Conservation (phyloP, 2,888 invertebrate genomes). For the Imbricaverruca yamaguchii region DNA sequence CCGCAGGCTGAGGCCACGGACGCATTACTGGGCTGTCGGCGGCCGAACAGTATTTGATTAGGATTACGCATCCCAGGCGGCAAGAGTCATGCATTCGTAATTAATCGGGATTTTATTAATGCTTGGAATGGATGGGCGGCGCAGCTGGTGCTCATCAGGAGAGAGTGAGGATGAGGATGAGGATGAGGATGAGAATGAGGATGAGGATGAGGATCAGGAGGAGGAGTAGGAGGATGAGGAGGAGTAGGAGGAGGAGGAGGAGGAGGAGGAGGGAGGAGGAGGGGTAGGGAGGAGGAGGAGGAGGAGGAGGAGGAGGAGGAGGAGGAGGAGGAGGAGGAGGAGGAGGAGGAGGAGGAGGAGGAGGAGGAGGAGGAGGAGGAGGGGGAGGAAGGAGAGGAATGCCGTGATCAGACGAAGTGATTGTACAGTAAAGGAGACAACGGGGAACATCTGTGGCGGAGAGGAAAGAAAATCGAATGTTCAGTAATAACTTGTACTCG, state of each 20-base stretch:
- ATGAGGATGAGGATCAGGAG: too few relatives aligned
- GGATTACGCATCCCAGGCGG: not conserved
- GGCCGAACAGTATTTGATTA: conserved; percentile 8
- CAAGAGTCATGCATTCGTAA: conserved; percentile 2
- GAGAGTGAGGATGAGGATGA: not conserved
- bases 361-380: not conserved
- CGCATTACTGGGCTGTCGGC: not conserved
- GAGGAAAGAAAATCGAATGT: too few relatives aligned
- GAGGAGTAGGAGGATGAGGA: too few relatives aligned
- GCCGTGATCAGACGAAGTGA: too few relatives aligned
- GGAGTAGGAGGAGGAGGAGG: too few relatives aligned
- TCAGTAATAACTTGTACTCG: too few relatives aligned
- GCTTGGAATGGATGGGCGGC: not conserved
- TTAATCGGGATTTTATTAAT: conserved; percentile 17
- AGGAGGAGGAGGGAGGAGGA: not conserved
- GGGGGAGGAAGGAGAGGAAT: not conserved
- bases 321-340: not conserved
- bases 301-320: not conserved
- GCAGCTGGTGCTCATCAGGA: not conserved
- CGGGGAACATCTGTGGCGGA: too few relatives aligned
- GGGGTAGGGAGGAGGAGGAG: not conserved
- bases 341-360: not conserved
- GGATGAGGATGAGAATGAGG: too few relatives aligned
- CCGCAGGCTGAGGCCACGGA: not conserved
- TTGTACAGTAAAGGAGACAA: too few relatives aligned